Conservation (phyloP, 2,888 invertebrate genomes). For the Eumerus sabulonum region DNA sequence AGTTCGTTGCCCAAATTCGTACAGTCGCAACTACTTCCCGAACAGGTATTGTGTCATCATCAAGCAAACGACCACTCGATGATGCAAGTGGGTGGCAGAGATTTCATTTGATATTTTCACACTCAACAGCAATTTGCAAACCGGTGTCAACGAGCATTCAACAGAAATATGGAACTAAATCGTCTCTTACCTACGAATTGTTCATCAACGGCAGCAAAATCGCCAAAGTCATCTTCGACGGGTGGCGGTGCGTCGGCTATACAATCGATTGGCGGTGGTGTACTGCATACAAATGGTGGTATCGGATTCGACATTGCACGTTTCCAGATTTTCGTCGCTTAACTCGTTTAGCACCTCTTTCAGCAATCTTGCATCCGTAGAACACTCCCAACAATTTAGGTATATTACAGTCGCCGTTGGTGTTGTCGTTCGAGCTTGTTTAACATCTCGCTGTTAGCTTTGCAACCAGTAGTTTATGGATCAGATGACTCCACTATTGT, state of each 20-base stretch:
- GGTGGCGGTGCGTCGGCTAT: constrained; percentile 74
- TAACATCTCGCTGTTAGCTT: constrained; percentile 36
- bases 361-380: constrained; percentile 11
- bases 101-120: too few species aligned
- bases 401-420: constrained; percentile 16
- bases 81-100: constrained; percentile 26
- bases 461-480: too few species aligned
- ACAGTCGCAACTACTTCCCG: too few species aligned
- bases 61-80: not conserved
- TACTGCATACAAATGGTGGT: constrained; percentile 81
- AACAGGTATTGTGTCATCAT: constrained; percentile 34
- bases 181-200: constrained; percentile 67
- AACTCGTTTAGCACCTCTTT: not conserved
- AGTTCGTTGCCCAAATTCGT: too few species aligned
- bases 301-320: constrained; percentile 76
- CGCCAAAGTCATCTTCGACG: constrained; percentile 77
- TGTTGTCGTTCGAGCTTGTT: not conserved
- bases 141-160: too few species aligned
- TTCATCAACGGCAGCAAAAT: constrained; percentile 72
- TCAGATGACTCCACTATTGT: too few species aligned
- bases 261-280: constrained; percentile 81
- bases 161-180: too few species aligned
- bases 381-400: constrained; percentile 6
- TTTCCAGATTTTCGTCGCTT: not conserved
- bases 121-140: too few species aligned